Evolutionary conservation across 2,888 invertebrate genomes (phyloP), one percentile per base, ranked within the genome.

Genomic region (Cryptocephalus primarius): DNA sequence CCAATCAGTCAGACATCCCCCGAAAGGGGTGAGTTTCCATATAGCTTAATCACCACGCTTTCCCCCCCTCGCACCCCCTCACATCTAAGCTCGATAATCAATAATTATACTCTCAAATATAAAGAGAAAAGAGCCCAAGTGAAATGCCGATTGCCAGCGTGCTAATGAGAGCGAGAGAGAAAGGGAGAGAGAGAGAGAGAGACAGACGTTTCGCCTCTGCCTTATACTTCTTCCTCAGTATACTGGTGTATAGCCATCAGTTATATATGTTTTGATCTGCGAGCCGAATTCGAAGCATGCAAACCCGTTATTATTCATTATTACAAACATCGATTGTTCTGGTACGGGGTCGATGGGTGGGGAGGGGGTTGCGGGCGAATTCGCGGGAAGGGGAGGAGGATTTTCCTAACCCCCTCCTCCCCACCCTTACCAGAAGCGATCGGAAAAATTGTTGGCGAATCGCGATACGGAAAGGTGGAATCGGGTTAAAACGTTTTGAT

Each of bases 51-150:
- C 75, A 75, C 72, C 69, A 65, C 55, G 13, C 11, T 8, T 43
- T 14, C 58, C 64, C 66, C 67, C 66, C 62, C 55, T 67, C 63
- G 64, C 64, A 65, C 66, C 63, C 51, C 61, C 59, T 55, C 56
- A 63, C 63, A 64, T 66, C 66, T 67, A 65, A 66, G 65, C 71
- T 66, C 73, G 69, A 76, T 76, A 76, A 76, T 76, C 75, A 75
- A 76, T 76, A 75, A 76, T 75, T 75, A 75, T 74, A 71, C 75
- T 73, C 72, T 73, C 72, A 74, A 75, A 76, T 75, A 75, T 75
- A 75, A 74, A 73, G 73, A 71, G 68, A 70, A 66, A 69, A 68
- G 65, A 65, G 67, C 61, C 22, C 62, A 59, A 52, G 59, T 59
- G 63, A 62, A 65, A 65, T 65, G 66, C 67, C 64, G 65, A 66